A percentile compares a stretch with the other conserved stretches of the same genome.
phyloP scores from a whole-genome alignment of 1,140 invertebrate species.

The Wasmannia auropunctata region DNA sequence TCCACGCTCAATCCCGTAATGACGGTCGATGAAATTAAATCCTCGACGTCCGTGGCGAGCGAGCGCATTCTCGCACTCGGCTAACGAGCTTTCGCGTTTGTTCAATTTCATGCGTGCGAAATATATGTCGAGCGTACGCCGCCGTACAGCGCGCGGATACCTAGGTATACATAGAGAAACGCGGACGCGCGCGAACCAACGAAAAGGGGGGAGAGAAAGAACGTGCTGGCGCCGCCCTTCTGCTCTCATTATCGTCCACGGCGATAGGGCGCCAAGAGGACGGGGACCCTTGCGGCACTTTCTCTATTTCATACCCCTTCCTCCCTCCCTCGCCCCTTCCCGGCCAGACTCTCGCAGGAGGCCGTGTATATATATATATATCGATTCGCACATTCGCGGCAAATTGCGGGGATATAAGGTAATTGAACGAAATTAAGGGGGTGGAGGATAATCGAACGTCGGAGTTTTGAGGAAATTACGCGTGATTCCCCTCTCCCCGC shows the following conservation, averaged over 20 bases:
- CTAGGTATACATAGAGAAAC: background rate
- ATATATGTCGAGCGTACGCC: constrained; percentile 25
- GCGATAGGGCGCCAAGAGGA: constrained; percentile 36
- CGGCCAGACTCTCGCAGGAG: background rate
- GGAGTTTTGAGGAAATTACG: constrained; percentile 38
- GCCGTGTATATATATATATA: constrained; percentile 35
- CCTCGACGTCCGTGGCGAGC: constrained; percentile 31
- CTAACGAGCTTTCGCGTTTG: constrained; percentile 76
- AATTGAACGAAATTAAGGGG: constrained; percentile 43
- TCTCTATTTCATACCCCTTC: constrained; percentile 34
- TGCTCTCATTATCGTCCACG: constrained; percentile 61
- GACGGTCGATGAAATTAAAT: constrained; percentile 68
- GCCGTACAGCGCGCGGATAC: too few species aligned
- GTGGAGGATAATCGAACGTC: constrained; percentile 23
- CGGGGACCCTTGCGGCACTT: constrained; percentile 19
- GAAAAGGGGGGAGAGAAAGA: background rate
- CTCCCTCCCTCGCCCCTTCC: background rate
- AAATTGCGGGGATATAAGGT: constrained; percentile 46
- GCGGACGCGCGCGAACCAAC: background rate
- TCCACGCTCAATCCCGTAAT: constrained; percentile 55
- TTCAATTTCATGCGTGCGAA: constrained; percentile 62
- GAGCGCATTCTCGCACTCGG: constrained; percentile 33
- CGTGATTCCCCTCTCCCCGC: background rate
- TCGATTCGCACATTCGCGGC: constrained; percentile 40
- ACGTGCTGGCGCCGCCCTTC: constrained; percentile 55